Conservation (phyloP, 2,113 vertebrate species). For the Okapia johnstoni region DNA sequence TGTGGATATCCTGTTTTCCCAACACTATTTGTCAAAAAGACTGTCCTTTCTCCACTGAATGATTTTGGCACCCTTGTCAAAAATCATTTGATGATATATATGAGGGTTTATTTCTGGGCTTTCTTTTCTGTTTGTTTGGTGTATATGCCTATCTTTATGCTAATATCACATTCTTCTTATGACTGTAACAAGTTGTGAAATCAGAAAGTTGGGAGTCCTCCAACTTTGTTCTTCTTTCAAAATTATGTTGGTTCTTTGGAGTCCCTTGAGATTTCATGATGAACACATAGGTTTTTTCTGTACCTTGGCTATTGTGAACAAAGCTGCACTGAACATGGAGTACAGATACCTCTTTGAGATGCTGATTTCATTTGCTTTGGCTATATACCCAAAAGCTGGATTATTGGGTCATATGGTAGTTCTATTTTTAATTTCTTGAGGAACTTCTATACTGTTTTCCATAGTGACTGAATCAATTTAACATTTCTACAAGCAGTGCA, state of each 20-base stretch:
- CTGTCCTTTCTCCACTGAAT: background rate
- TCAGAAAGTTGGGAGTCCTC: background rate
- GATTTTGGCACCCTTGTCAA: background rate
- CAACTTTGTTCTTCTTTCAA: background rate
- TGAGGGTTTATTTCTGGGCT: background rate
- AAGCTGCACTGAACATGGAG: background rate
- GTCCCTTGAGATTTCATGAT: background rate
- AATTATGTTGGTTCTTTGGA: background rate
- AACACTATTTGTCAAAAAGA: background rate
- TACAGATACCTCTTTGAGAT: background rate
- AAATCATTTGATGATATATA: background rate
- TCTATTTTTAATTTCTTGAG: background rate
- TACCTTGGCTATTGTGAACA: background rate
- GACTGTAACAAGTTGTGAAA: background rate
- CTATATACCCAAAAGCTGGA: background rate
- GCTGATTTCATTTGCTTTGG: background rate
- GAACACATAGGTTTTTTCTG: background rate
- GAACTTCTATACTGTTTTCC: background rate
- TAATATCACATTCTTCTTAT: background rate
- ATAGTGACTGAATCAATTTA: background rate
- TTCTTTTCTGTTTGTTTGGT: background rate
- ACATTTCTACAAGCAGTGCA: background rate
- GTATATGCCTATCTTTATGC: background rate
- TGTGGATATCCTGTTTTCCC: background rate
- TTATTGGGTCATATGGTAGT: background rate